Evolutionary conservation across 2,888 invertebrate genomes (phyloP).

Genomic region (Nomada fucata): DNA sequence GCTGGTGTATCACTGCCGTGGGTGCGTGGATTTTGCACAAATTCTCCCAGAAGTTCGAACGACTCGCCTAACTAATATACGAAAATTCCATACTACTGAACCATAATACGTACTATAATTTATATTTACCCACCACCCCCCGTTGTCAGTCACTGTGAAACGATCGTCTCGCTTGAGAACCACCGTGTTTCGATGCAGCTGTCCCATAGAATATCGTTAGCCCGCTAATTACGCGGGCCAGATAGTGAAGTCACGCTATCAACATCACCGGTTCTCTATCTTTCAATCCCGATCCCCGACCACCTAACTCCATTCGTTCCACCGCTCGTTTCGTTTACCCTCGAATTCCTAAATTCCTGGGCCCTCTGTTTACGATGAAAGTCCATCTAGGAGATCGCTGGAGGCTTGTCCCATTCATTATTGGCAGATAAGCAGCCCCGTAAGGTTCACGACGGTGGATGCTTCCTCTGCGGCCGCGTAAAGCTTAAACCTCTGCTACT

Average conservation of each 20-base stretch:
- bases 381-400: conserved; percentile 61
- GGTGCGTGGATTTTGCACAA: neutral
- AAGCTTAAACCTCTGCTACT: neutral
- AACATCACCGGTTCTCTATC: conserved; percentile 55
- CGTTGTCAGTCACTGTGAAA: neutral
- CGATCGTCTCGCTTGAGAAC: conserved; percentile 54
- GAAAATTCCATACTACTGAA: no score
- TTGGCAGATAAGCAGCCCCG: conserved; percentile 59
- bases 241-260: conserved; percentile 58
- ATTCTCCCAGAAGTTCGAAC: neutral
- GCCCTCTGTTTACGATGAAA: conserved; percentile 64
- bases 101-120: no score
- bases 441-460: neutral
- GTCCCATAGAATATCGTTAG: conserved; percentile 68
- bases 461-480: neutral
- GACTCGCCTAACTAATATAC: neutral
- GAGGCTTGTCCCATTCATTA: conserved; percentile 52
- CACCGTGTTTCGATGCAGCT: conserved; percentile 69
- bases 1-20: conserved; percentile 22
- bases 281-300: conserved; percentile 48
- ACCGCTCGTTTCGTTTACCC: conserved; percentile 30
- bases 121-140: neutral
- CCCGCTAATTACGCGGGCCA: conserved; percentile 75
- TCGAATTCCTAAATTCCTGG: conserved; percentile 62
- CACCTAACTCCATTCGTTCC: conserved; percentile 1